Conservation (phyloP, 1,140 invertebrate species). For the Manduca sexta region DNA sequence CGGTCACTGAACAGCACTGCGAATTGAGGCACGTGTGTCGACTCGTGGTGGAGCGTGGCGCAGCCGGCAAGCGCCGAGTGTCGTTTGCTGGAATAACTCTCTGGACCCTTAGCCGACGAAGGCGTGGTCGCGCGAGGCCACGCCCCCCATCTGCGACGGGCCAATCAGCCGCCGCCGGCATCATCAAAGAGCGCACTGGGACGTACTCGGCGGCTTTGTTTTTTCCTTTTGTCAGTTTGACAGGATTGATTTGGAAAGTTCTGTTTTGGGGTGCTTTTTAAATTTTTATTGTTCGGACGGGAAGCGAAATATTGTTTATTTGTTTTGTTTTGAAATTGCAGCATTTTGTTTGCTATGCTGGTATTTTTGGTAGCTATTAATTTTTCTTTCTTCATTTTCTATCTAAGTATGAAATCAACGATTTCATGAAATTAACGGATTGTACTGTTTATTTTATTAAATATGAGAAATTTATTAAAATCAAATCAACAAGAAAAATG, state of each 20-base stretch:
- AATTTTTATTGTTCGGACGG: too few relatives aligned
- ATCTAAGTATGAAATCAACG: too few relatives aligned
- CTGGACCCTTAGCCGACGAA: slow-evolving; percentile 46
- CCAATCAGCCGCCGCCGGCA: slow-evolving; percentile 37
- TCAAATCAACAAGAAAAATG: too few relatives aligned
- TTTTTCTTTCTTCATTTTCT: too few relatives aligned
- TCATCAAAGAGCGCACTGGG: slow-evolving; percentile 59
- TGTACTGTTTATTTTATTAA: too few relatives aligned
- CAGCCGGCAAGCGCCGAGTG: slow-evolving; percentile 54
- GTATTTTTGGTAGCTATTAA: neutral
- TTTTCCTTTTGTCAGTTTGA: slow-evolving; percentile 5
- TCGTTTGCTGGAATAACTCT: slow-evolving; percentile 44
- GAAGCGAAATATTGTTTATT: too few relatives aligned
- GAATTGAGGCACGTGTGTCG: slow-evolving; percentile 25
- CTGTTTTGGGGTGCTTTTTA: too few relatives aligned
- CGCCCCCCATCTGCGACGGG: slow-evolving; percentile 31
- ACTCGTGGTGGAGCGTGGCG: slow-evolving; percentile 52
- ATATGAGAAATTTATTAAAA: too few relatives aligned
- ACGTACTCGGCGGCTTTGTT: slow-evolving; percentile 58
- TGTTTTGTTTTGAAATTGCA: neutral
- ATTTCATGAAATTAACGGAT: too few relatives aligned
- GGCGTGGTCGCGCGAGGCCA: slow-evolving; percentile 36
- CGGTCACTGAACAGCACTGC: neutral
- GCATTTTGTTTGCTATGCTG: neutral
- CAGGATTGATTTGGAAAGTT: too few relatives aligned